phyloP scores from a whole-genome alignment of 1,140 invertebrate species.

The Drosophila murphyi region DNA sequence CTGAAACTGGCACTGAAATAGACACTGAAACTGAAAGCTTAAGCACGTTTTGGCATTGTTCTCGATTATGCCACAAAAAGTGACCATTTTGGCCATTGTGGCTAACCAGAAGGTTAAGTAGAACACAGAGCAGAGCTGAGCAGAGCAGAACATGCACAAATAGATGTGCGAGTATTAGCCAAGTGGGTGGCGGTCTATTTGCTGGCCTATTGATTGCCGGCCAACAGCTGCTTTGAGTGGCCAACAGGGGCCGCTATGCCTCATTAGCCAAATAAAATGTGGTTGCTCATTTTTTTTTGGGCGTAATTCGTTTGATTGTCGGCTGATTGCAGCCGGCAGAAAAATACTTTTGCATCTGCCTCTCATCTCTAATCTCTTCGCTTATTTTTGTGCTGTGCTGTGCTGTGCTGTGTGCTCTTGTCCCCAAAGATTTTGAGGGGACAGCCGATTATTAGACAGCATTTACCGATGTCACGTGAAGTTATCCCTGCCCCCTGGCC shows the following conservation, averaged over 20 bases:
- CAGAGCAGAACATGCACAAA: constrained; percentile 21
- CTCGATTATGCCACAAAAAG: constrained; percentile 23
- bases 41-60: background rate
- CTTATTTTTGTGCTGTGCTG: constrained; percentile 13
- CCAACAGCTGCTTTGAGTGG: background rate
- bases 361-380: background rate
- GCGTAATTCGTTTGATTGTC: constrained; percentile 75
- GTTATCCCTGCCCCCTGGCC: background rate
- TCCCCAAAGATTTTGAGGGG: constrained; percentile 35
- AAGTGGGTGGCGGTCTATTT: constrained; percentile 33
- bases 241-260: background rate
- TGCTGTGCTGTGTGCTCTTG: background rate
- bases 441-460: constrained; percentile 43
- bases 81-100: background rate
- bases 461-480: constrained; percentile 54
- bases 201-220: constrained; percentile 49
- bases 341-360: constrained; percentile 48
- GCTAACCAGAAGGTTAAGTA: background rate
- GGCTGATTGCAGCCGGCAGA: constrained; percentile 55
- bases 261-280: constrained; percentile 49
- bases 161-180: constrained; percentile 43
- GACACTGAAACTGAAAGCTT: background rate
- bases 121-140: background rate
- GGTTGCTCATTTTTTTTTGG: constrained; percentile 37
- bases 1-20: too few species aligned